phyloP scores from a whole-genome alignment of 2,888 invertebrate genomes.

The Coelinius sp. region DNA sequence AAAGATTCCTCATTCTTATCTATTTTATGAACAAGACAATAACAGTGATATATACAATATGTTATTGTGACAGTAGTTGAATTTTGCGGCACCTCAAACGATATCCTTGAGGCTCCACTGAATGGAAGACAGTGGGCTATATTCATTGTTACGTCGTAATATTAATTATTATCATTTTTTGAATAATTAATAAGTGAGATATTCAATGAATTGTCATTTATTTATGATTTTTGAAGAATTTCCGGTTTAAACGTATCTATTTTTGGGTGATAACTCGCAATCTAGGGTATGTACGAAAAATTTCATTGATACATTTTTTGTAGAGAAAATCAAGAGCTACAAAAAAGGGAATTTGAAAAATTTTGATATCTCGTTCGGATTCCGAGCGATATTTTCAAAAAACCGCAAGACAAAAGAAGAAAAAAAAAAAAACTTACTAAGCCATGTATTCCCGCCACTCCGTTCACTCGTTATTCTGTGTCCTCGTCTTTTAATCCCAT shows the following conservation, averaged over 20 bases:
- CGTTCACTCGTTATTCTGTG: conserved; percentile 9
- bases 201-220: neutral
- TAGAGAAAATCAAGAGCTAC: neutral
- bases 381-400: conserved; percentile 18
- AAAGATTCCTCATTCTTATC: neutral
- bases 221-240: neutral
- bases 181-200: neutral
- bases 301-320: neutral
- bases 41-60: neutral
- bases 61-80: neutral
- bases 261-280: neutral
- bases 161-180: conserved; percentile 41
- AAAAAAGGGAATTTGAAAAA: neutral
- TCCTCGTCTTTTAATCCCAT: conserved; percentile 43
- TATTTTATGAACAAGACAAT: too few relatives aligned
- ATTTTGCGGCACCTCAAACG: conserved; percentile 20
- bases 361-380: conserved; percentile 27
- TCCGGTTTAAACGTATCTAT: too few relatives aligned
- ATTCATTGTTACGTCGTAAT: conserved; percentile 40
- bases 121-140: neutral
- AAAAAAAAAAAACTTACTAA: conserved; percentile 61
- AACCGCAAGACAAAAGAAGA: neutral
- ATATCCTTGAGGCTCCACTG: conserved; percentile 40
- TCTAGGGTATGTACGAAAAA: neutral
- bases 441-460: conserved; percentile 54